These are phyloP conservation scores for Odontomachus brunneus DNA, from an alignment of 1,140 invertebrate genomes.

Conservation along the genomic window DNA sequence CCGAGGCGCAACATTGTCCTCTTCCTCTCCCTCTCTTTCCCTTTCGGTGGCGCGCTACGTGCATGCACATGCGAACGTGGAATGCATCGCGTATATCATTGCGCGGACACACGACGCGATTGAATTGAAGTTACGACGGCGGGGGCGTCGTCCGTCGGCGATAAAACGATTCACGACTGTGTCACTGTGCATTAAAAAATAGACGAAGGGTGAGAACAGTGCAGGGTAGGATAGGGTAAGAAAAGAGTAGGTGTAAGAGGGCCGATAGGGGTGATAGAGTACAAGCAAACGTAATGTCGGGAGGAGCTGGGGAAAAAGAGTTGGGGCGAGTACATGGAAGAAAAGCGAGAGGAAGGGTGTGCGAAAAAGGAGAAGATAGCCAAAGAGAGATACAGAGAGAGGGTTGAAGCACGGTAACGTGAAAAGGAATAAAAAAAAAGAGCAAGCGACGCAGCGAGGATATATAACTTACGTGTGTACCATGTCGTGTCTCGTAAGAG, in stretches of 20 bases:
- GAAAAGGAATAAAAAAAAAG: neutral
- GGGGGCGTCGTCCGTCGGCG: constrained; percentile 19
- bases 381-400: neutral
- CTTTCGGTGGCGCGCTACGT: constrained; percentile 49
- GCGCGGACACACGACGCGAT: constrained; percentile 61
- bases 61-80: constrained; percentile 29
- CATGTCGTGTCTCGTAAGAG: neutral
- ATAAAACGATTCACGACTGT: constrained; percentile 68
- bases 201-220: neutral
- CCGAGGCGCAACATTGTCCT: constrained; percentile 42
- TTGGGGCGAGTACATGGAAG: constrained; percentile 1
- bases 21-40: constrained; percentile 14
- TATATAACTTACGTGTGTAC: neutral
- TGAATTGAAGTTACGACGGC: constrained; percentile 68
- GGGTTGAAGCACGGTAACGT: neutral
- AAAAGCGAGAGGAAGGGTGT: constrained; percentile 5
- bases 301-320: neutral
- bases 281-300: constrained; percentile 19
- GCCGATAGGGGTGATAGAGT: constrained; percentile 10
- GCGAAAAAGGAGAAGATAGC: neutral
- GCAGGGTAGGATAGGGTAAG: neutral
- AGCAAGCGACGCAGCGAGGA: neutral
- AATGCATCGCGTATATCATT: constrained; percentile 70
- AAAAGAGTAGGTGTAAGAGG: neutral
- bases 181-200: constrained; percentile 50